Evolutionary conservation across 2,113 vertebrate species (phyloP), one percentile per base, ranked within the genome.

Genomic region (Pica pica): DNA sequence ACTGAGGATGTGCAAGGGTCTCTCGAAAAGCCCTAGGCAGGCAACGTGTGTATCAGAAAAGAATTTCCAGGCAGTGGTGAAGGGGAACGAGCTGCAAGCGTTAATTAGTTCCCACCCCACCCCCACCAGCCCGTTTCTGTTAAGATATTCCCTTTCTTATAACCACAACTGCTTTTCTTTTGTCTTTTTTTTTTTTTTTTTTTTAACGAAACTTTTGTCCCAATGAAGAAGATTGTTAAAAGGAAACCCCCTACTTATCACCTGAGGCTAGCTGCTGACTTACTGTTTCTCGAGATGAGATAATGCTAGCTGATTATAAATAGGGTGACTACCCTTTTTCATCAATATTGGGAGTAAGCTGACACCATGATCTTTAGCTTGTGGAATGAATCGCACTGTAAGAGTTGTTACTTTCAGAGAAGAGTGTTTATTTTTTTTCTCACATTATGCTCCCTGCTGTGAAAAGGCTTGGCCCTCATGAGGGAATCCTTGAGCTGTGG

Each of bases 201-300:
- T 57, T 11, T 4, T 7, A 80, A 1, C 30, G 23, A 26, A 69
- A 49, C 26, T 74, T 79, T 44, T 64, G 9, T 82, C 64, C 78
- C 46, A 71, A 2, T 75, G 68, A 92, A 83, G 52, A 83, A 28
- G 19, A 70, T 37, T 64, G 60, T 49, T 92, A 68, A 82, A 68
- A 82, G 86, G 96, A 95, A 96, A 87, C 13, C 76, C 93, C 87
- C 90, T 94, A 26, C 80, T 94, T 93, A 73, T 3, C 91, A 94
- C 91, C 71, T 90, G 64, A 85, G 91, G 91, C 84, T 91, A 53
- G 56, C 42, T 93, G 82, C 87, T 94, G 91, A 94, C 57, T 95
- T 93, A 57, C 50, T 83, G 57, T 93, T 94, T 95, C 93, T 93
- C 0, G 1, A 87, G 64, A 91, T 24, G 80, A 94, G 90, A 89